Base-by-base conservation (phyloP, 2,888 invertebrate genomes). In the Ectobius pallidus region DNA sequence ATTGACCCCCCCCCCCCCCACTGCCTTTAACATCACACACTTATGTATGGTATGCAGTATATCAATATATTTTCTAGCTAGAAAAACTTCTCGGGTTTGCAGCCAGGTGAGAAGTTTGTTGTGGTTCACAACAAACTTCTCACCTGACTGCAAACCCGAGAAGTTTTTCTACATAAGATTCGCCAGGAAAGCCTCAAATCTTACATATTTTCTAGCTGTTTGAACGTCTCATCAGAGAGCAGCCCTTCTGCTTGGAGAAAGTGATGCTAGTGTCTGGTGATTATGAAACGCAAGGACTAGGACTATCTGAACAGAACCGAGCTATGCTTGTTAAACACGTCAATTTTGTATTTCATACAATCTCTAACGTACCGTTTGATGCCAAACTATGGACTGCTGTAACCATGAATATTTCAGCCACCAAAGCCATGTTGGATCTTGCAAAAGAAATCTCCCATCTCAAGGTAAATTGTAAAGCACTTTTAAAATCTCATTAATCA, bases 341-440 rank as follows among this genome's bases (percentile, higher is more conserved):
- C 11, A 79, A 83, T 55, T 81, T 88, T 58, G 86, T 89, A 25
- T 86, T 88, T 78, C 88, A 88, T 79, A 86, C 86, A 65, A 88
- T 88, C 7, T 88, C 88, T 22, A 88, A 88, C 7, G 85, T 89
- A 58, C 83, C 84, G 76, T 88, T 88, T 78, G 87, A 88, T 78
- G 88, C 88, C 78, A 84, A 83, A n/a, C 81, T 89, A 44, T 83
- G 84, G 82, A 78, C 84, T 22, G 85, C 88, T 0, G 82, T 87
- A 39, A 84, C 85, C 75, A 85, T 88, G 83, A 88, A 88, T 80
- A 84, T 88, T 9, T 78, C 84, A 14, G 87, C 85, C 68, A 86
- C 87, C 1, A 82, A 85, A 74, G 81, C 85, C 75, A 81, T 88
- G 77, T 79, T 88, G 34, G 81, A 84, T 39, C 79, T 89, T 22